Evolutionary conservation across 1,140 invertebrate species (phyloP).

Genomic region (Drosophila quadrilineata): DNA sequence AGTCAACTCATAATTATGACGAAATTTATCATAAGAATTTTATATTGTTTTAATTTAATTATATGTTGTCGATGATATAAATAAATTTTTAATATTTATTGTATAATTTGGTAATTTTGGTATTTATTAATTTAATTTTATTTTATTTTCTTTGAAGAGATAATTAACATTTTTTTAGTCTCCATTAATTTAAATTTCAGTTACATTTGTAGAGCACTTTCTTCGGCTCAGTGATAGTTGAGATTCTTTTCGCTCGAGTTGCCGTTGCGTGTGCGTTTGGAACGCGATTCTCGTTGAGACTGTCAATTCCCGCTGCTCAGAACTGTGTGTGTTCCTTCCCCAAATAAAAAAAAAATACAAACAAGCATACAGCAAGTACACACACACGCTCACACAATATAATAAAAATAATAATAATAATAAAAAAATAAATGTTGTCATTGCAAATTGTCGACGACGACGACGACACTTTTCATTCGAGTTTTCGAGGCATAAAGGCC

Average conservation of each 20-base stretch:
- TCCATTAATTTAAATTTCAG: too few relatives aligned
- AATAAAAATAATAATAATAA: not conserved
- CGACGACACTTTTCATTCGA: conserved; percentile 58
- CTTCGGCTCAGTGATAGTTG: not conserved
- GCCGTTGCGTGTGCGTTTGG: conserved; percentile 56
- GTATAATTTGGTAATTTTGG: not conserved
- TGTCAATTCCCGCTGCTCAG: conserved; percentile 56
- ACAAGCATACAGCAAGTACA: conserved; percentile 44
- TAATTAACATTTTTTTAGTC: too few relatives aligned
- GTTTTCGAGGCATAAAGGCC: conserved; percentile 74
- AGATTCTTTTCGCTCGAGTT: conserved; percentile 33
- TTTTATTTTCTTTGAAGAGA: not conserved
- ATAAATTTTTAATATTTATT: too few relatives aligned
- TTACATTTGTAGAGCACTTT: too few relatives aligned
- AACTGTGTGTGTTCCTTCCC: conserved; percentile 67
- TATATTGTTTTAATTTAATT: too few relatives aligned
- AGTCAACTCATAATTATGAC: not conserved
- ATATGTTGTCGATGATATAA: too few relatives aligned
- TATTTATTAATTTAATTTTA: not conserved
- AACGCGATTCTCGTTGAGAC: conserved; percentile 62
- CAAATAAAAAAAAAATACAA: too few relatives aligned
- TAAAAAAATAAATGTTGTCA: conserved; percentile 41
- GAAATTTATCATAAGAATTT: too few relatives aligned
- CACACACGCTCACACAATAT: conserved; percentile 3
- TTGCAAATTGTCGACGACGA: conserved; percentile 66